A percentile compares a stretch with the other conserved stretches of the same genome.
Evolutionary conservation across 2,888 invertebrate genomes (phyloP).

Genomic region (Patella pellucida): DNA sequence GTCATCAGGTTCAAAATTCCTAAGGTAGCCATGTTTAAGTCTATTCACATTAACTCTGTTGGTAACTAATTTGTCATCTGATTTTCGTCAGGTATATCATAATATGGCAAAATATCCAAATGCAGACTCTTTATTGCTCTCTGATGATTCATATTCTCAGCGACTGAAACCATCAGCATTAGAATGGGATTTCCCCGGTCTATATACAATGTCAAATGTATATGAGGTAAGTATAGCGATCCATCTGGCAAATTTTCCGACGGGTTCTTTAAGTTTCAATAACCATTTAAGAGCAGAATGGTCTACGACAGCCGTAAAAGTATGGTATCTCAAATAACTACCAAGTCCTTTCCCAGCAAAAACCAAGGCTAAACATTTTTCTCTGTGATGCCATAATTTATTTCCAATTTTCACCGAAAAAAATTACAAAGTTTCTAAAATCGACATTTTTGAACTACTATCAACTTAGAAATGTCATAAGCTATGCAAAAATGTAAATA

Average conservation of each 20-base stretch:
- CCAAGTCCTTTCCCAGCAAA: constrained; percentile 23
- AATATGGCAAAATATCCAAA: constrained; percentile 4
- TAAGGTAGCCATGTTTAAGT: constrained; percentile 1
- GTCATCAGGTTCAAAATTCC: too few relatives aligned
- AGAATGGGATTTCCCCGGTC: constrained; percentile 4
- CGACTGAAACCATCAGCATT: constrained; percentile 17
- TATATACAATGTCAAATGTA: background rate
- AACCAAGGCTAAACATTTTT: constrained; percentile 28
- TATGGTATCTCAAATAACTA: constrained; percentile 14
- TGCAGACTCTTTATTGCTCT: background rate
- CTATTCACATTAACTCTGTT: background rate
- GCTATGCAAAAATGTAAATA: too few relatives aligned
- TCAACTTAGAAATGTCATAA: too few relatives aligned
- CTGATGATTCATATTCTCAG: background rate
- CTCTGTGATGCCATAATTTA: constrained; percentile 18
- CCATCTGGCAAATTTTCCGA: constrained; percentile 17
- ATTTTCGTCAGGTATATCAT: background rate
- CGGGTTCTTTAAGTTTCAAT: constrained; percentile 19
- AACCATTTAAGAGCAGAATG: constrained; percentile 28
- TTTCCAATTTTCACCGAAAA: too few relatives aligned
- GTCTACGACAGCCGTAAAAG: constrained; percentile 20
- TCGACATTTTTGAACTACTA: too few relatives aligned
- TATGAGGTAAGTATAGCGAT: constrained; percentile 6
- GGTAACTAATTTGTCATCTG: background rate
- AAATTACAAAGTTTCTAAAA: too few relatives aligned